These are phyloP conservation scores for Drosophila littoralis DNA, from an alignment of 1,140 invertebrate species.

Conservation along the genomic window DNA sequence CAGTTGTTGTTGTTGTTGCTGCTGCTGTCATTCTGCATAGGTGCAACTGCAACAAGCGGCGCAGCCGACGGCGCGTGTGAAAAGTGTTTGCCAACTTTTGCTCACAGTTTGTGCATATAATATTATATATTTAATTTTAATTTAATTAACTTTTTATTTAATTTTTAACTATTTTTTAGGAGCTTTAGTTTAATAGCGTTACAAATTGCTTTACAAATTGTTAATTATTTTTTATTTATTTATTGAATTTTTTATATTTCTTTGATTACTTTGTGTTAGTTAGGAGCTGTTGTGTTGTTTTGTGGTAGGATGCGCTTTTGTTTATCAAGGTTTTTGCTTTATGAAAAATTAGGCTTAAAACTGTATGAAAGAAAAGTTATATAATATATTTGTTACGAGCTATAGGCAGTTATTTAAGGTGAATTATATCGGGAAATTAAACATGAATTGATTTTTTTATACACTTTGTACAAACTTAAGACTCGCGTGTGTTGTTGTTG, in stretches of 20 bases:
- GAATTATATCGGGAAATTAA: neutral
- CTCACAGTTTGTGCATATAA: neutral
- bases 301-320: slow-evolving; percentile 4
- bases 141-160: neutral
- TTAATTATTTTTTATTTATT: no score
- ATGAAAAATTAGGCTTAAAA: neutral
- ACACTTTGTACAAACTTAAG: slow-evolving; percentile 62
- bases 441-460: neutral
- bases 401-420: slow-evolving; percentile 3
- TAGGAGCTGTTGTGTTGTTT: slow-evolving; percentile 24
- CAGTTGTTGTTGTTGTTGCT: slow-evolving; percentile 38
- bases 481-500: slow-evolving; percentile 11
- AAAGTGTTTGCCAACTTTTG: slow-evolving; percentile 23
- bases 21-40: slow-evolving; percentile 60
- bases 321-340: neutral
- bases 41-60: slow-evolving; percentile 30
- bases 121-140: neutral
- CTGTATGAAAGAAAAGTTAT: neutral
- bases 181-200: neutral
- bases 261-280: slow-evolving; percentile 1
- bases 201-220: neutral
- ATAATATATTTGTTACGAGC: neutral
- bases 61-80: slow-evolving; percentile 67
- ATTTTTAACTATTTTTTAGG: neutral
- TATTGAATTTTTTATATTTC: neutral